Evolutionary conservation across 2,888 invertebrate species (phyloP), one percentile per base, ranked within the genome.

Genomic region (Pecten maximus): DNA sequence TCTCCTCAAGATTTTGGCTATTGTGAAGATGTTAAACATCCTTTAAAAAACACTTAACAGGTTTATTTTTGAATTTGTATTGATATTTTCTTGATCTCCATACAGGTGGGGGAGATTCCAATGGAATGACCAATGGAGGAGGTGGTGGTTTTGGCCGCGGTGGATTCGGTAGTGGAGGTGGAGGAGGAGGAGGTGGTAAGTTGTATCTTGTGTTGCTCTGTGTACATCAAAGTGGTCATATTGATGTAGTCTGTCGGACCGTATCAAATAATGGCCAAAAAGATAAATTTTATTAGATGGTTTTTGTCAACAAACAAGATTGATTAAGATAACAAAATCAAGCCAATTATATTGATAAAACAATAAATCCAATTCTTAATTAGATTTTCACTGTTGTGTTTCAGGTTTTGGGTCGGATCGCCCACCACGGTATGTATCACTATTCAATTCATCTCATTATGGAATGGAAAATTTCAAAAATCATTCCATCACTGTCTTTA

Each of bases 351-450:
- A 19, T 54, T 23, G n/a, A 54, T n/a, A 19, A 54, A 54, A n/a
- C 2, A 54, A 50, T 50, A 54, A 15, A n/a, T n/a, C n/a, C 1
- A 23, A 19, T 54, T 54, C 54, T 23, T 40, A 4, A 60, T 3
- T 23, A 54, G 23, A 40, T 39, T 23, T 8, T 74, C 40, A n/a
- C 28, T 28, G 8, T 86, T 74, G n/a, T 40, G 19, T 44, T 89
- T n/a, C 89, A 89, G 89, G 89, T 48, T 90, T 90, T 88, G 90
- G 90, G 19, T 90, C 88, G 8, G 74, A 89, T 74, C 87, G 87
- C 16, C 87, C 89, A 8, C 89, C 89, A 35, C 89, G 89, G 89
- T 89, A 87, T 87, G 89, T 40, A 87, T 8, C 54, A 40, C n/a
- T 48, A 48, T 35, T 87, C 39, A n/a, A n/a, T n/a, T n/a, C n/a